Percentiles rank a stretch among this genome's conserved stretches.
These are phyloP conservation scores for Lysandra bellargus DNA, from an alignment of 2,888 invertebrate species.

Conservation along the genomic window DNA sequence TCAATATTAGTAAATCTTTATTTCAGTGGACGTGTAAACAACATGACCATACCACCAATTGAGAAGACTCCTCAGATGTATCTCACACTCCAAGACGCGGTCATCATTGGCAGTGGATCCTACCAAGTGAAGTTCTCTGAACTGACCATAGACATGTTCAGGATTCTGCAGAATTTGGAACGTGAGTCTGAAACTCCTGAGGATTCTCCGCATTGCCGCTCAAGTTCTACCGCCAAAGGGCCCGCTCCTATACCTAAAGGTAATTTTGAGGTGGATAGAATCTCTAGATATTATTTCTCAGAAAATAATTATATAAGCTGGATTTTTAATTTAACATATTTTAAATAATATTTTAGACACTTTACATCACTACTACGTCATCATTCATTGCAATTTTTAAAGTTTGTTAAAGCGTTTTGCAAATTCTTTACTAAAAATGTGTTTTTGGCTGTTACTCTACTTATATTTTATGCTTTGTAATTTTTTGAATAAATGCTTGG, in stretches of 20 bases:
- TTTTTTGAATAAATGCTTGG: not conserved
- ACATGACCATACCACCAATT: conserved; percentile 84
- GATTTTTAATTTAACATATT: no score
- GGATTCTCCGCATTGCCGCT: conserved; percentile 74
- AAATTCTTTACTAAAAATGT: not conserved
- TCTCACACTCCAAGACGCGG: conserved; percentile 93
- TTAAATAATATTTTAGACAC: not conserved
- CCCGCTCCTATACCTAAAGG: conserved; percentile 62
- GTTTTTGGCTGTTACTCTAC: not conserved
- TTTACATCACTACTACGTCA: not conserved
- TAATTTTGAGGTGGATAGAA: conserved; percentile 37
- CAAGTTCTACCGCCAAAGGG: conserved; percentile 54
- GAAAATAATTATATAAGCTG: no score
- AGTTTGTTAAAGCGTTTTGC: no score
- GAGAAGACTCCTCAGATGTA: conserved; percentile 93
- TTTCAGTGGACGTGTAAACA: conserved; percentile 39
- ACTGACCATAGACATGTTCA: conserved; percentile 98
- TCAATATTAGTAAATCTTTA: not conserved
- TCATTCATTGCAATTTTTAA: not conserved
- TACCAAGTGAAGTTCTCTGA: conserved; percentile 98
- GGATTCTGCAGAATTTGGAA: conserved; percentile 97
- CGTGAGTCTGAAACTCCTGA: conserved; percentile 88
- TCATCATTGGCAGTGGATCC: conserved; percentile 95
- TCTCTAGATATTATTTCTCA: no score
- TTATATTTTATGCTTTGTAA: not conserved